Evolutionary conservation across 2,113 vertebrate species (phyloP), one percentile per base, ranked within the genome.

Genomic region (Sinocyclocheilus anophthalmus): DNA sequence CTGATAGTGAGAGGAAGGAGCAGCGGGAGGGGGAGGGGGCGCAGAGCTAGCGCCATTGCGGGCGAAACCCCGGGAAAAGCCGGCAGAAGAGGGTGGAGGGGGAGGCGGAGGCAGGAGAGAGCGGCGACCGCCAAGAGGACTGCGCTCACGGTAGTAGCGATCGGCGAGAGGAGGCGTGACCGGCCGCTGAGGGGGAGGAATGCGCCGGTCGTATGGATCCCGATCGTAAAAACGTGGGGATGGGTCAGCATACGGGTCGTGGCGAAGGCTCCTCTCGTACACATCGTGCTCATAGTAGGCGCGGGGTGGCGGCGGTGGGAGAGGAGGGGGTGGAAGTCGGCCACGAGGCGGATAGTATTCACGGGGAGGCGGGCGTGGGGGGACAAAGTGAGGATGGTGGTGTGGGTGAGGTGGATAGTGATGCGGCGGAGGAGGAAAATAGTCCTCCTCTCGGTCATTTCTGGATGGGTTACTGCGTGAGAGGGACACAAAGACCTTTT

Each of bases 401-500:
- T 86, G 90, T 24, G 89, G 89, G 4, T 90, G 89, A 26, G 89
- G 86, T n/a, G 90, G 88, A 24, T 90, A 83, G 20, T 92, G 87
- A 45, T 86, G 75, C 8, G 90, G 83, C 37, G 91, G 82, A 22
- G 85, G 88, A 4, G 90, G 70, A 33, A 89, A 85, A 42, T 88
- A 91, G 50, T 90, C 88, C 26, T 90, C 90, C 81, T 55, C 87
- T 48, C 83, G 33, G 65, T 83, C 90, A 50, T 90, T 87, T 77
- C 92, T 92, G 45, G 91, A 80, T 59, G 89, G 91, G 81, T 94
- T 94, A 88, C 88, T 94, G 88, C 93, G 92, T 20, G 93, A 94
- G 13, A 94, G 91, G 1, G 92, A 93, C 48, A 94, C 93, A 55
- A 93, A 93, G 76, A 94, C 92, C 76, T 93, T 94, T 89, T 94